Percentiles rank a stretch among this genome's conserved stretches.
Evolutionary conservation across 1,140 invertebrate species (phyloP).

Genomic region (Akabosia matsudoensis): DNA sequence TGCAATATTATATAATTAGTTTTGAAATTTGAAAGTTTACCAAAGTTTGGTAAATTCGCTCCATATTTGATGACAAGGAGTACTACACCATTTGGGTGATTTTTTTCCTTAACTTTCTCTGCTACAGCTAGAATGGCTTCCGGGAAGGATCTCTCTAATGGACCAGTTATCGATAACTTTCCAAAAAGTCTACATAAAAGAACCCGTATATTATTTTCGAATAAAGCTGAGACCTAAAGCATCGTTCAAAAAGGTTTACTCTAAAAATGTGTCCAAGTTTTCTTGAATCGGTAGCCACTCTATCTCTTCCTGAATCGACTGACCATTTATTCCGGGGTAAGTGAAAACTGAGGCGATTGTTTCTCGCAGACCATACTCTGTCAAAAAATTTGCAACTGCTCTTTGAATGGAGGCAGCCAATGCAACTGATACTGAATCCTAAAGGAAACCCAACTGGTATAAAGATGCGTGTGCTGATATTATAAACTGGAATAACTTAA

Average conservation of each 20-base stretch:
- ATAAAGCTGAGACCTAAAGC: not conserved
- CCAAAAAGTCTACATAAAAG: not conserved
- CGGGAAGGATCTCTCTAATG: not conserved
- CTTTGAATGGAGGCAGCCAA: not conserved
- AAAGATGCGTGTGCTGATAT: too few species aligned
- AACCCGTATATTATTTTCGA: not conserved
- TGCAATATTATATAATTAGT: not conserved
- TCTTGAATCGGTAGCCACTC: not conserved
- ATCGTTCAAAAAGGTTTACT: not conserved
- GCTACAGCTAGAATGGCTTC: not conserved
- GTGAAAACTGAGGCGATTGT: not conserved
- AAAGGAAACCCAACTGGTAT: not conserved
- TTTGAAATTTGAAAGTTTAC: not conserved
- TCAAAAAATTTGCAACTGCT: not conserved
- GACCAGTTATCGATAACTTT: not conserved
- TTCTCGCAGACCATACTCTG: not conserved
- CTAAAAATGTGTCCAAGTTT: not conserved
- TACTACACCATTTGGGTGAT: not conserved
- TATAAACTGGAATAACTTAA: too few species aligned
- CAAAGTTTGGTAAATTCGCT: not conserved
- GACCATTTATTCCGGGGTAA: not conserved
- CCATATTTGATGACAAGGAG: not conserved
- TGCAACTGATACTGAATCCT: not conserved
- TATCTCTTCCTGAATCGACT: not conserved
- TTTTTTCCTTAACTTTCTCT: not conserved